Evolutionary conservation across 1,140 invertebrate genomes (phyloP).

Genomic region (Penaeus japonicus): DNA sequence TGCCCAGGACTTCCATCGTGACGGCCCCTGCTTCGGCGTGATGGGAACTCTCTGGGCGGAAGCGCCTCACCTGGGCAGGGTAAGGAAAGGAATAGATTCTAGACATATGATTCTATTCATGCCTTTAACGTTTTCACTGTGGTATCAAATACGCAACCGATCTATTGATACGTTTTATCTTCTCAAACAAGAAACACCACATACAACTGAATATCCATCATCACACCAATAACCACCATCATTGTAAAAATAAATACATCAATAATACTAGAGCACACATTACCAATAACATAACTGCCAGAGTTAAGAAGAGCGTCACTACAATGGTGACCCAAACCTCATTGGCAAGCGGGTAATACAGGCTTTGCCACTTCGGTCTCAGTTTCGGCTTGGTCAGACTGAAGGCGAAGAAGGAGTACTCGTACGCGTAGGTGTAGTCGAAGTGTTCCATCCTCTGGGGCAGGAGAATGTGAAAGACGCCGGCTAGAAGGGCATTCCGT

Average conservation of each 20-base stretch:
- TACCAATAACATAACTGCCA: neutral
- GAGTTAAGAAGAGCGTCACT: neutral
- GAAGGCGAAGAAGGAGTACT: conserved; percentile 14
- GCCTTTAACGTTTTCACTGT: no score
- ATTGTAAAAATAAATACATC: no score
- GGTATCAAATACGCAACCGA: no score
- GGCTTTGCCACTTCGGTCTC: conserved; percentile 25
- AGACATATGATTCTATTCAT: no score
- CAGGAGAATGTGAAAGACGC: conserved; percentile 8
- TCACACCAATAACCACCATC: neutral
- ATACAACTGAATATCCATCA: neutral
- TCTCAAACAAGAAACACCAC: neutral
- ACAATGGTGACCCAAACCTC: neutral
- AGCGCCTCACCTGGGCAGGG: no score
- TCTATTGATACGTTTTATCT: no score
- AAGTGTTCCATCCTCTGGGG: neutral
- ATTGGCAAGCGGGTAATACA: conserved; percentile 18
- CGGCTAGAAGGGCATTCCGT: neutral
- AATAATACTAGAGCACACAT: neutral
- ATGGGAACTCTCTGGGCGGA: no score
- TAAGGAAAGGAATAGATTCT: neutral
- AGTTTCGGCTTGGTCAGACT: conserved; percentile 3
- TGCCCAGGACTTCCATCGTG: neutral
- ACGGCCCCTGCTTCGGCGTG: neutral
- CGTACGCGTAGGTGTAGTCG: conserved; percentile 11